These are phyloP conservation scores for Diaphora mendica DNA, from an alignment of 2,888 invertebrate species.

Conservation along the genomic window DNA sequence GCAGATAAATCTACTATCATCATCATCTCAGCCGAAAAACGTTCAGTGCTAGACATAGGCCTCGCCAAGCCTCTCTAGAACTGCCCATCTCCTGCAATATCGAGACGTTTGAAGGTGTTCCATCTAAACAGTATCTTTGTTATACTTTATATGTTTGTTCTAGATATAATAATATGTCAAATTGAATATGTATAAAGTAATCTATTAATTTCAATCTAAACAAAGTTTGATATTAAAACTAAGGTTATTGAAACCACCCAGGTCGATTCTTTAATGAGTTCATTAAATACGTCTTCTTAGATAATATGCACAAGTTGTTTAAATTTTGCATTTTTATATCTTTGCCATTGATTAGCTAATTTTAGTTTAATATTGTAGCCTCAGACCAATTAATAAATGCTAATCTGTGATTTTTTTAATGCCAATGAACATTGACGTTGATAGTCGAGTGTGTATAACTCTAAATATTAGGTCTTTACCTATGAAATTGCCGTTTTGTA, in stretches of 20 bases:
- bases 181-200: constrained; percentile 16
- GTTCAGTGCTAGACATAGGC: too few relatives aligned
- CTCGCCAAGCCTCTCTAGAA: too few relatives aligned
- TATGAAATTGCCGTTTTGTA: too few relatives aligned
- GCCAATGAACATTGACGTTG: not conserved
- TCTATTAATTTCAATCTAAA: constrained; percentile 23
- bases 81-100: too few relatives aligned
- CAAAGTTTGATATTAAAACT: constrained; percentile 18
- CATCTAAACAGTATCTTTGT: too few relatives aligned
- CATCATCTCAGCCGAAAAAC: too few relatives aligned
- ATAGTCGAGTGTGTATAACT: not conserved
- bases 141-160: too few relatives aligned
- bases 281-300: constrained; percentile 2
- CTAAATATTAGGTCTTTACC: too few relatives aligned
- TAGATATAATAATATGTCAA: too few relatives aligned
- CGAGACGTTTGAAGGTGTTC: too few relatives aligned
- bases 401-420: not conserved
- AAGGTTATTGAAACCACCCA: constrained; percentile 21
- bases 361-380: constrained; percentile 5
- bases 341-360: constrained; percentile 9
- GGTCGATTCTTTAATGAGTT: constrained; percentile 16
- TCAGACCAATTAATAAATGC: not conserved
- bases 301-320: constrained; percentile 6
- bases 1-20: too few relatives aligned
- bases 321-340: constrained; percentile 9